A percentile compares a stretch with the other conserved stretches of the same genome.
phyloP scores from a whole-genome alignment of 2,113 vertebrate species.

The Cariama cristata region DNA sequence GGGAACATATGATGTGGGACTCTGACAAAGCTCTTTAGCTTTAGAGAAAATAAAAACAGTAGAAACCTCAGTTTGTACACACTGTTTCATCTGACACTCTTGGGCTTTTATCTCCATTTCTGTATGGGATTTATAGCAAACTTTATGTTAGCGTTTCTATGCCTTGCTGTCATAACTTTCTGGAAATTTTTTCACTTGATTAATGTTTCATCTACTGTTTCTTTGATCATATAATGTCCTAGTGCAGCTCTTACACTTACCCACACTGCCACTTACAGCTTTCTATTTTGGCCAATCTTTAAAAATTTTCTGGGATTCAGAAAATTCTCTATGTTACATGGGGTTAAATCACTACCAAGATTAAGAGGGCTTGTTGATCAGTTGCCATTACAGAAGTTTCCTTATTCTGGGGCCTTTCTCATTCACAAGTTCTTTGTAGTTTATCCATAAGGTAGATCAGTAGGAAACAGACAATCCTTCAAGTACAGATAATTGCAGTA shows the following conservation, averaged over 20 bases:
- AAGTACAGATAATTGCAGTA: neutral
- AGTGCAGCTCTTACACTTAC: neutral
- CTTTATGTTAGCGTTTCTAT: neutral
- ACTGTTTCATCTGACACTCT: neutral
- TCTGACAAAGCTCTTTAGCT: neutral
- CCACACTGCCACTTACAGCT: neutral
- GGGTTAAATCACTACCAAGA: neutral
- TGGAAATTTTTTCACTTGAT: neutral
- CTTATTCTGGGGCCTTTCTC: neutral
- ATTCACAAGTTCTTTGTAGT: neutral
- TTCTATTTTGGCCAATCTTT: neutral
- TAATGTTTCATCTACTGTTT: neutral
- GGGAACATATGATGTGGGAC: neutral
- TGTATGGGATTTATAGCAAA: neutral
- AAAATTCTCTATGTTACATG: neutral
- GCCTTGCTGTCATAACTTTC: neutral
- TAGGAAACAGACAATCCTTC: neutral
- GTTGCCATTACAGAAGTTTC: neutral
- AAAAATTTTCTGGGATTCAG: neutral
- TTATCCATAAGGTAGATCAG: neutral
- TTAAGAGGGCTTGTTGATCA: neutral
- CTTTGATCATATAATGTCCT: neutral
- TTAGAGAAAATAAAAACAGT: neutral
- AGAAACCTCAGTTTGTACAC: neutral
- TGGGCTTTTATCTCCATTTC: neutral